phyloP scores from a whole-genome alignment of 1,140 invertebrate genomes.

The Dufourea novaeangliae region DNA sequence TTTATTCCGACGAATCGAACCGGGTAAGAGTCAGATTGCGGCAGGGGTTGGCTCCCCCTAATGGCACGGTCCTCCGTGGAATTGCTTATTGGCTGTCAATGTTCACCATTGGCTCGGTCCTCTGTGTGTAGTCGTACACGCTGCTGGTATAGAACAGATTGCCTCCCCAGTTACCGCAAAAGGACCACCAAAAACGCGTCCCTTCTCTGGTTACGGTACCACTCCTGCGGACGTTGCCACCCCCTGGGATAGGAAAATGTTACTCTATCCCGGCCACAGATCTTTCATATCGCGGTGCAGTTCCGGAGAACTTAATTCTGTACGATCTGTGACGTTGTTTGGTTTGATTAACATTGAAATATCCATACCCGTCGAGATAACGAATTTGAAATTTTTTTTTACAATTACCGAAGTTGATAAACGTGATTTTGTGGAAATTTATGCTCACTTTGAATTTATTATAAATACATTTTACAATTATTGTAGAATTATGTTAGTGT shows the following conservation, averaged over 20 bases:
- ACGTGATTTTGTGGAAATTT: too few relatives aligned
- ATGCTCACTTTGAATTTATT: too few relatives aligned
- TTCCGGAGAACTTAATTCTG: too few relatives aligned
- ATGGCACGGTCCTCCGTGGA: constrained; percentile 29
- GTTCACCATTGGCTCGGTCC: constrained; percentile 36
- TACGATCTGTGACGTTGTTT: too few relatives aligned
- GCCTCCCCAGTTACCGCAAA: constrained; percentile 38
- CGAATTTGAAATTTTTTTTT: too few relatives aligned
- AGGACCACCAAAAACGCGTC: constrained; percentile 27
- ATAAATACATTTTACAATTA: too few relatives aligned
- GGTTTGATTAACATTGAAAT: too few relatives aligned
- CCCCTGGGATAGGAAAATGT: constrained; percentile 6
- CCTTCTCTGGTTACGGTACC: neutral
- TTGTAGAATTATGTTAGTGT: too few relatives aligned
- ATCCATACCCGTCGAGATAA: too few relatives aligned
- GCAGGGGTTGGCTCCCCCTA: constrained; percentile 16
- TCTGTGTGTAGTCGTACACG: constrained; percentile 3
- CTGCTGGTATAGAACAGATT: constrained; percentile 43
- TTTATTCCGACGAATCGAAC: constrained; percentile 21
- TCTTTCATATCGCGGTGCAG: constrained; percentile 19
- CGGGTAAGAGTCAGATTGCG: constrained; percentile 26
- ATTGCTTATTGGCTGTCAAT: constrained; percentile 66
- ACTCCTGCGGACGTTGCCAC: constrained; percentile 6
- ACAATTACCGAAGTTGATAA: too few relatives aligned
- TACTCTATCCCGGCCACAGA: neutral